Base-by-base conservation (phyloP, 2,888 invertebrate genomes). In the Drosophila koepferae region DNA sequence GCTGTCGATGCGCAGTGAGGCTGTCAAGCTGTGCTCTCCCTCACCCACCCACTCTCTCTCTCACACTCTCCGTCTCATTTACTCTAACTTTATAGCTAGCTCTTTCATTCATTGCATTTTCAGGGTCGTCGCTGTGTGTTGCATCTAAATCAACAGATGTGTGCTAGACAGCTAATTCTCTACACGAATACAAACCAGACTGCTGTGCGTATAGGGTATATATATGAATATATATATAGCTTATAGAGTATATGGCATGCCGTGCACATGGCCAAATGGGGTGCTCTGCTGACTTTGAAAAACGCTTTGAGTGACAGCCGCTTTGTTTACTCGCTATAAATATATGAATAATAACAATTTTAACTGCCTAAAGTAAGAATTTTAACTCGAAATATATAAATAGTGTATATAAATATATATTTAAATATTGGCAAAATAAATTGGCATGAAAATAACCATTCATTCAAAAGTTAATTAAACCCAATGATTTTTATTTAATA, bases 211-310 rank as follows among this genome's bases (percentile, higher is more conserved):
- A 51, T 14, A 59, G 61, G 36, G 62, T 53, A 65, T 80, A 61
- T 10, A 62, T 28, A 38, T 59, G 54, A 72, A 56, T 65, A 23
- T 48, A n/a, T 61, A 51, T 77, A 56, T 68, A 38, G 23, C 6
- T 7, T 31, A 41, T 43, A 40, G 66, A 55, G 62, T 59, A 72
- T 64, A 64, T 54, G 54, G 68, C 72, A 59, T 78, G 80, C 65
- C 63, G 54, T 62, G 59, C 68, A 68, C 64, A 63, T 69, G 81
- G 60, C 61, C 80, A 77, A 59, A 73, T 72, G 80, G 61, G 70
- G 66, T 72, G 62, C 14, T 74, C 69, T 74, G 69, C 64, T 84
- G 82, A 90, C 89, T 90, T 82, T 89, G 87, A 89, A 77, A 79
- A 70, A 51, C 70, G 72, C 68, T 81, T 85, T 86, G 68, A 73